These are phyloP conservation scores for Lissocephala sabroskyi DNA, from an alignment of 2,888 invertebrate species.

Conservation along the genomic window DNA sequence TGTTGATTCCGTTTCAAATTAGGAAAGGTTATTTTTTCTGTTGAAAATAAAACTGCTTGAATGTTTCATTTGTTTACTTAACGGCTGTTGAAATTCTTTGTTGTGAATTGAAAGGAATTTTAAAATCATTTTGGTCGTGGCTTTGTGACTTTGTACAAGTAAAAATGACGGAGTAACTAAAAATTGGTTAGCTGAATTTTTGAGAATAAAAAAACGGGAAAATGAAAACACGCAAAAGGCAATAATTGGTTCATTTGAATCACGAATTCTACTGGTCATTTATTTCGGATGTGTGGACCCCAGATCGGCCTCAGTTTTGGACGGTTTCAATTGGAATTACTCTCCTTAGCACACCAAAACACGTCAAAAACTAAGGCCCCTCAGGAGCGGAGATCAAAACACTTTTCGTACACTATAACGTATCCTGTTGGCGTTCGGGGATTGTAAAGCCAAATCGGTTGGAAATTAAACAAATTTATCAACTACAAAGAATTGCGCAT, in stretches of 20 bases:
- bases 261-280: neutral
- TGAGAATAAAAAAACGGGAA: no score
- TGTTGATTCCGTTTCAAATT: conserved; percentile 31
- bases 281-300: conserved; percentile 34
- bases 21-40: conserved; percentile 6
- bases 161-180: no score
- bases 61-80: no score
- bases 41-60: no score
- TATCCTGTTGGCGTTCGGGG: neutral
- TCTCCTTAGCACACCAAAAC: conserved; percentile 72
- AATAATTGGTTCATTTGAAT: neutral
- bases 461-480: no score
- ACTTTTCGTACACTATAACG: conserved; percentile 3
- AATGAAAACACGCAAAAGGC: conserved; percentile 2
- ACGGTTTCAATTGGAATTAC: conserved; percentile 73
- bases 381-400: conserved; percentile 34
- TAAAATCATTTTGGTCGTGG: no score
- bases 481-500: neutral
- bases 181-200: no score
- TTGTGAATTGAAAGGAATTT: no score
- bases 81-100: no score
- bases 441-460: no score
- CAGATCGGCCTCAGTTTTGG: conserved; percentile 73
- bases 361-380: conserved; percentile 73
- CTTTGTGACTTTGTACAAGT: no score